These are phyloP conservation scores for Menidia menidia DNA, from an alignment of 2,797 vertebrate species.

Conservation along the genomic window DNA sequence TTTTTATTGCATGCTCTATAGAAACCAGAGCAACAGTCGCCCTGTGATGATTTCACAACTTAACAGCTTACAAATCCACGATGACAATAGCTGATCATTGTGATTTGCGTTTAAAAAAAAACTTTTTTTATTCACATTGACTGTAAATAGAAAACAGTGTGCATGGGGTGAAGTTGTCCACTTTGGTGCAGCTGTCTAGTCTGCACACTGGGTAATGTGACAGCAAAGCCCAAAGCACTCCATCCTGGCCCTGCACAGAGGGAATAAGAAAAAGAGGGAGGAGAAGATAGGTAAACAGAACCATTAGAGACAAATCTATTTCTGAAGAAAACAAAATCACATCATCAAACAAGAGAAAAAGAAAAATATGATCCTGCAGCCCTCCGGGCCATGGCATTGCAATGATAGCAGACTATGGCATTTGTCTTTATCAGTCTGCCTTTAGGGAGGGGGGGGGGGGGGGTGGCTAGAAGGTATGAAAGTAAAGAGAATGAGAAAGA, in stretches of 20 bases:
- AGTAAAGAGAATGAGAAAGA: conserved; percentile 67
- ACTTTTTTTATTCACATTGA: conserved; percentile 12
- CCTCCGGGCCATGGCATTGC: conserved; percentile 76
- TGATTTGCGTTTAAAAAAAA: conserved; percentile 9
- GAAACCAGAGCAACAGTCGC: not conserved
- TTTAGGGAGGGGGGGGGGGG: conserved; percentile 68
- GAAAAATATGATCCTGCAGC: conserved; percentile 85
- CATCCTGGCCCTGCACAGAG: conserved; percentile 66
- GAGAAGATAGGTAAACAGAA: conserved; percentile 85
- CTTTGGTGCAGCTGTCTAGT: conserved; percentile 46
- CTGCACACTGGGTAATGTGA: conserved; percentile 63
- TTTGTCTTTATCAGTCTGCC: conserved; percentile 88
- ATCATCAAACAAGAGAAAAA: conserved; percentile 87
- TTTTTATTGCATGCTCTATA: not conserved
- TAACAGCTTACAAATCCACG: not conserved
- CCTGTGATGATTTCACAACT: not conserved
- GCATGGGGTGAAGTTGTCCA: conserved; percentile 36
- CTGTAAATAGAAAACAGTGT: conserved; percentile 18
- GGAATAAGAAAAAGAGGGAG: conserved; percentile 63
- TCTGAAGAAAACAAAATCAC: conserved; percentile 89
- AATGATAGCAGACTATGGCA: conserved; percentile 84
- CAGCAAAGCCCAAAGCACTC: conserved; percentile 66
- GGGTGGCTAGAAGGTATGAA: conserved; percentile 64
- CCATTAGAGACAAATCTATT: conserved; percentile 89
- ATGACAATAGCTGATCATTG: not conserved